Conservation (phyloP, 2,888 invertebrate genomes). For the Tiliacea citrago region DNA sequence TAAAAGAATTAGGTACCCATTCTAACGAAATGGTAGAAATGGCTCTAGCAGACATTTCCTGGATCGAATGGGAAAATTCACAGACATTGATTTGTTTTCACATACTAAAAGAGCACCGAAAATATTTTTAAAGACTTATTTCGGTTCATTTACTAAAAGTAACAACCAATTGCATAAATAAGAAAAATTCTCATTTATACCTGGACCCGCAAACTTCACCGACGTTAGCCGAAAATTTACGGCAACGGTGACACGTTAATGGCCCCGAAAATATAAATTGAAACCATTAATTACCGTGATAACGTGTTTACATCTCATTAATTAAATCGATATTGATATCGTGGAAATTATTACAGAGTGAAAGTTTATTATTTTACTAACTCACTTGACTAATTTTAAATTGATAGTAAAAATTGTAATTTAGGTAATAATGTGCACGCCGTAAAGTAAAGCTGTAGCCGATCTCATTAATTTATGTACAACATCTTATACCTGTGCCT, state of each 20-base stretch:
- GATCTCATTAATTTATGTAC: too few relatives aligned
- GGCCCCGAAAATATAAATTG: constrained; percentile 22
- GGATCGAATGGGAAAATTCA: too few relatives aligned
- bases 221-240: constrained; percentile 5
- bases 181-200: not conserved
- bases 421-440: too few relatives aligned
- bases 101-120: too few relatives aligned
- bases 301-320: constrained; percentile 43
- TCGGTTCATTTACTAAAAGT: not conserved
- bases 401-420: too few relatives aligned
- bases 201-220: not conserved
- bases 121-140: not conserved
- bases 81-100: too few relatives aligned
- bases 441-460: too few relatives aligned
- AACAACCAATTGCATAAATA: not conserved
- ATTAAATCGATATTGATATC: constrained; percentile 20
- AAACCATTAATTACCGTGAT: constrained; percentile 32
- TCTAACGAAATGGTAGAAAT: too few relatives aligned
- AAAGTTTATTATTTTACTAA: not conserved
- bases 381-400: not conserved
- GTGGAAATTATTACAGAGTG: not conserved
- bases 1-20: too few relatives aligned
- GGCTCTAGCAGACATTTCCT: too few relatives aligned
- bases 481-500: too few relatives aligned
- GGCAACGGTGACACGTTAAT: constrained; percentile 8